These are phyloP conservation scores for Chloroceryle aenea DNA, from an alignment of 2,113 vertebrate genomes.

Conservation along the genomic window DNA sequence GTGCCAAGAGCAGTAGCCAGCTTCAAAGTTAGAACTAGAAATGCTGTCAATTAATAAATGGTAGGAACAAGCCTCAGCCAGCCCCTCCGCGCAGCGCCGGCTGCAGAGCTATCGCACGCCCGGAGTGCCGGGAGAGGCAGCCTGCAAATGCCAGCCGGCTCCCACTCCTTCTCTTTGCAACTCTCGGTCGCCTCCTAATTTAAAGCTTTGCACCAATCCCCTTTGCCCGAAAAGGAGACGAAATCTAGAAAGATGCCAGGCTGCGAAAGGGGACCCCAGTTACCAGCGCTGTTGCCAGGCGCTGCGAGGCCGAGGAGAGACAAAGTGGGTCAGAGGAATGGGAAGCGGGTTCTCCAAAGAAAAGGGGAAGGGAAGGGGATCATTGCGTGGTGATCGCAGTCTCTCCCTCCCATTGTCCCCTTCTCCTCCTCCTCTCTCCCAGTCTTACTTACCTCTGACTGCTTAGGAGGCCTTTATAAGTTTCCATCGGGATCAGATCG, in stretches of 20 bases:
- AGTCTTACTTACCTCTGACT: conserved; percentile 40
- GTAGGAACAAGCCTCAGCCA: background rate
- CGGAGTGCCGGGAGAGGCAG: background rate
- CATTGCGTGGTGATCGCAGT: background rate
- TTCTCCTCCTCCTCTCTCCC: background rate
- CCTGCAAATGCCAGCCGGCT: background rate
- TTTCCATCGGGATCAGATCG: conserved; percentile 68
- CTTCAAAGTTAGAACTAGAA: conserved; percentile 59
- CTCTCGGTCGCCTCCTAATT: conserved; percentile 54
- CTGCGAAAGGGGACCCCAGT: background rate
- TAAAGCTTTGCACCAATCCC: conserved; percentile 71
- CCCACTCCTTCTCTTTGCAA: conserved; percentile 4
- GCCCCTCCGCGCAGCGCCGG: background rate
- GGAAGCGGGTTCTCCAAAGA: conserved; percentile 33
- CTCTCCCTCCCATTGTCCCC: background rate
- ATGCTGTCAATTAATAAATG: background rate
- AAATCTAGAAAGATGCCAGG: conserved; percentile 18
- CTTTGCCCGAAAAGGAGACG: conserved; percentile 12
- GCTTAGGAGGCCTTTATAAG: conserved; percentile 54
- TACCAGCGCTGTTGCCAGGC: background rate
- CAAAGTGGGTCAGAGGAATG: conserved; percentile 65
- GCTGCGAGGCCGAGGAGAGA: conserved; percentile 44
- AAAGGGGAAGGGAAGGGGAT: background rate
- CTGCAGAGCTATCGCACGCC: background rate
- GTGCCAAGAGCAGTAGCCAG: background rate